These are phyloP conservation scores for Sinocyclocheilus rhinocerous DNA, from an alignment of 2,113 vertebrate species.

Conservation along the genomic window DNA sequence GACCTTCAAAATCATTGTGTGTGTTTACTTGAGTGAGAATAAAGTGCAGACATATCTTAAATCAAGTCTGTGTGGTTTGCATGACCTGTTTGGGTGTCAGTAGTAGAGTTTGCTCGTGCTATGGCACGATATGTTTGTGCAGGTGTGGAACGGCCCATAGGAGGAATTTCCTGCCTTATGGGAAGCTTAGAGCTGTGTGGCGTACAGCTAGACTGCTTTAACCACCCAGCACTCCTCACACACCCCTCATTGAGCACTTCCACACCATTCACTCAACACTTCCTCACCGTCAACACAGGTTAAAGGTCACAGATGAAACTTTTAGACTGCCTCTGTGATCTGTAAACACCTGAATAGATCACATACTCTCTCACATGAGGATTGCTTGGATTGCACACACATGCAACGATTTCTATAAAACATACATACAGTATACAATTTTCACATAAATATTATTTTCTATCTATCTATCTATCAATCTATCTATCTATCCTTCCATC, in stretches of 20 bases:
- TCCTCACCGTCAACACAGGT: slow-evolving; percentile 27
- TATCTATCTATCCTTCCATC: neutral
- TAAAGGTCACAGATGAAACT: slow-evolving; percentile 34
- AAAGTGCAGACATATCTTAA: slow-evolving; percentile 18
- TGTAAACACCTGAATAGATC: slow-evolving; percentile 20
- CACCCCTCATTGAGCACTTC: slow-evolving; percentile 19
- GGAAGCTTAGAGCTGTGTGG: slow-evolving; percentile 61
- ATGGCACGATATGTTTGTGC: slow-evolving; percentile 75
- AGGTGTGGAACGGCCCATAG: slow-evolving; percentile 78
- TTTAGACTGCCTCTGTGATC: slow-evolving; percentile 23
- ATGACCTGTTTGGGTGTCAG: slow-evolving; percentile 70
- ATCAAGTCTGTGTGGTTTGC: slow-evolving; percentile 31
- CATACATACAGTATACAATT: no score
- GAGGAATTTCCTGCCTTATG: slow-evolving; percentile 80
- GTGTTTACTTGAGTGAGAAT: slow-evolving; percentile 17
- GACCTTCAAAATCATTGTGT: neutral
- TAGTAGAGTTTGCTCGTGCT: slow-evolving; percentile 57
- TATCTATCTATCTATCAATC: neutral
- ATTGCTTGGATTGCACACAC: neutral
- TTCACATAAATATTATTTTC: no score
- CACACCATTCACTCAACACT: neutral
- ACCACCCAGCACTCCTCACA: slow-evolving; percentile 37
- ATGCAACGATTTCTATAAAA: neutral
- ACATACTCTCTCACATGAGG: neutral
- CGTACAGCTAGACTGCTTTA: slow-evolving; percentile 28